Base-by-base conservation (phyloP, 2,113 vertebrate genomes). In the Thermophis baileyi region DNA sequence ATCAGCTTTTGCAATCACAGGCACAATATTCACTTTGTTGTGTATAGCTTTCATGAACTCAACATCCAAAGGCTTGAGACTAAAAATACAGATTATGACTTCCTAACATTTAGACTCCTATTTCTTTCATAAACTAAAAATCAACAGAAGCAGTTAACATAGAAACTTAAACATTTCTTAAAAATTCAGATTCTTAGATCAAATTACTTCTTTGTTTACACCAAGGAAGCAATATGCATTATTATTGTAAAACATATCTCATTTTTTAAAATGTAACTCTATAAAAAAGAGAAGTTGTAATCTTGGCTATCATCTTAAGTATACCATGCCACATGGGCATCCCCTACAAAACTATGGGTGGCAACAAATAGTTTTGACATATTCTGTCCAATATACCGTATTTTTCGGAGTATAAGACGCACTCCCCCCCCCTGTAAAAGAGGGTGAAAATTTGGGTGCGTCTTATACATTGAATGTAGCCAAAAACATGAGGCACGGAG, bases 11-110 rank as follows among this genome's bases (percentile, higher is more conserved):
- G 98, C 98, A 44, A 98, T 98, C 94, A 98, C 98, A 40, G 98
- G 98, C 24, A 98, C 98, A 7, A 98, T 98, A 14, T 98, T 98
- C 35, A 98, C 98, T 94, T 98, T 98, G 91, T 98, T 98, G 96
- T 98, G 98, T 86, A 98, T 97, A 0, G 98, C 98, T 94, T 98
- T 98, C 98, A 98, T 98, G 88, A 98, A 98, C 8, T 98, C 98
- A 12, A 98, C 97, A 88, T 98, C 98, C 88, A 98, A 93, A n/a
- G 98, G 98, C 91, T 98, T 98, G 16, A 98, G 96, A 8, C 98
- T 98, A 94, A 85, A 96, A 95, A 63, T 25, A 96, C 74, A 95
- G 3, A 85, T 0, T 16, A 57, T 88, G 24, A 1, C 10, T 90
- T 91, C 88, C 88, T 87, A 87, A 86, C 6, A 88, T 88, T 54